Evolutionary conservation across 2,888 invertebrate genomes (phyloP), one percentile per base, ranked within the genome.

Genomic region (Amphipyra berbera): DNA sequence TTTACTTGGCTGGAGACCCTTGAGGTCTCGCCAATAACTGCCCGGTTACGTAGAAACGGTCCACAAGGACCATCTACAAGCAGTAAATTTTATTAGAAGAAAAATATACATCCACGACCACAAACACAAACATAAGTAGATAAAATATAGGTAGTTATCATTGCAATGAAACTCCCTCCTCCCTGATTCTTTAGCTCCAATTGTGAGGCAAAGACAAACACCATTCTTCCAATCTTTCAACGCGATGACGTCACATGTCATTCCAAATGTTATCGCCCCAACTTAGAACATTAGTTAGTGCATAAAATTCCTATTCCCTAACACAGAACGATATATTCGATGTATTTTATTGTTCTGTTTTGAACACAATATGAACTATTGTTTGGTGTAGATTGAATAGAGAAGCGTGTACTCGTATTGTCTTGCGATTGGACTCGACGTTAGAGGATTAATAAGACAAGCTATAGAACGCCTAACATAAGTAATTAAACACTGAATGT

Each of bases 311-410:
- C 27, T 37, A 45, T 56, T 68, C 68, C 55, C 61, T 45, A 56
- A 73, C 68, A 44, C 37, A 47, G 14, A 27, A 35, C 8, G 41
- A 73, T 70, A 61, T n/a, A n/a, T n/a, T 73, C 41, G 21, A 44
- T 14, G 48, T 59, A 35, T 14, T 54, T 71, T 66, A 73, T 70
- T 73, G 73, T 73, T 69, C 58, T 73, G 57, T 73, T 66, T 66
- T 66, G 65, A 59, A 45, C 44, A 63, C 65, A 65, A 75, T 73
- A 57, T 70, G 56, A 56, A 57, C 71, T 64, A 70, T 75, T 72
- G 75, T 75, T 54, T 35, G 50, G 12, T 13, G 13, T 42, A 15
- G 30, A 73, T 73, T 68, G 69, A 73, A 73, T 68, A 52, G 73
- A 33, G 55, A 54, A 46, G 42, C 44, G 42, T 68, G 45, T 68